Base-by-base conservation (phyloP, 2,113 vertebrate genomes). In the Psephotus haematonotus region DNA sequence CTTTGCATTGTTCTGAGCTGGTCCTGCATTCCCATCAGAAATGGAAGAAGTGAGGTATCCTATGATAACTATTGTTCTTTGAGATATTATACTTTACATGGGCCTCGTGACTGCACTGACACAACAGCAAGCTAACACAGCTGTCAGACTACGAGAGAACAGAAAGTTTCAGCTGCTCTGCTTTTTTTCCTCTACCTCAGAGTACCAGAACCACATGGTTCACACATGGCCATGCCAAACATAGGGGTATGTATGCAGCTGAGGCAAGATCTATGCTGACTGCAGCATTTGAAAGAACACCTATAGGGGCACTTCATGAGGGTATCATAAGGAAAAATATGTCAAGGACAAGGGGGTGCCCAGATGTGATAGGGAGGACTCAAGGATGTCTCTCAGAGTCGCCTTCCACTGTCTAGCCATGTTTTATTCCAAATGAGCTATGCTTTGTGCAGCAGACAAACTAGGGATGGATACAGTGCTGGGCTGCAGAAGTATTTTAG, bases 151-250 rank as follows among this genome's bases (percentile, higher is more conserved):
- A 16, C 6, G 27, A 86, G 33, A 65, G 59, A 71, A 68, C 37
- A 62, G 44, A 55, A 80, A 23, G 46, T 85, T 94, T 52, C n/a
- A 59, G 17, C 55, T 65, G 55, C 43, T 70, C 16, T 75, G 46
- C 50, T 60, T 85, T 81, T 67, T 39, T 20, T 44, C 20, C 59
- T 46, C 19, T 23, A 10, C 37, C 63, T 59, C 17, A 44, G 75
- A 55, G 55, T 76, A 55, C 69, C 33, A 65, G 39, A 70, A 52
- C 19, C 23, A 27, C 27, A 31, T 7, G 11, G 39, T 39, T 88
- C 44, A n/a, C 0, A 1, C 68, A 43, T 0, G 2, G 39, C 69
- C 24, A 15, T 11, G 33, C 57, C 59, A 65, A 65, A 62, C 16
- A 72, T 8, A 25, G 20, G 84, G 17, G 33, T 76, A 37, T 31